These are phyloP conservation scores for Mylabris sibirica DNA, from an alignment of 2,888 invertebrate species.

Conservation along the genomic window DNA sequence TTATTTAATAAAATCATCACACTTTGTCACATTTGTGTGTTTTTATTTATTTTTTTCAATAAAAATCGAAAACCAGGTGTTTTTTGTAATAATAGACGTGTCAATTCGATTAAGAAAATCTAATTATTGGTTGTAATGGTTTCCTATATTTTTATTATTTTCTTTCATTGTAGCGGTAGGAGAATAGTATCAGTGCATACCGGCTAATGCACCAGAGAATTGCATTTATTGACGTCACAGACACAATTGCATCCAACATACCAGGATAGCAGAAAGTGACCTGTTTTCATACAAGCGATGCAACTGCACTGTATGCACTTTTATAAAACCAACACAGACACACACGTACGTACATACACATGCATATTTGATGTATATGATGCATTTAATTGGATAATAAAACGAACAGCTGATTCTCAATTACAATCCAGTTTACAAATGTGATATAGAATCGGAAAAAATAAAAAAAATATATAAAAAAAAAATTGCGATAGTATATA, in stretches of 20 bases:
- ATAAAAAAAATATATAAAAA: neutral
- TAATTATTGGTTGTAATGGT: too few relatives aligned
- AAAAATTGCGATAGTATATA: neutral
- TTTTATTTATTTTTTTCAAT: neutral
- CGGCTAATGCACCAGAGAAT: conserved; percentile 22
- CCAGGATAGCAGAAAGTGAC: conserved; percentile 53
- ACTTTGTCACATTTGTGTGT: neutral
- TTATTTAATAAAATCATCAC: neutral
- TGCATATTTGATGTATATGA: neutral
- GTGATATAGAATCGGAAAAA: neutral
- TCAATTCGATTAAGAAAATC: neutral
- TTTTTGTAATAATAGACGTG: neutral
- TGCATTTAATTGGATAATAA: neutral
- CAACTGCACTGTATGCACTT: conserved; percentile 20
- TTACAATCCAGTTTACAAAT: neutral
- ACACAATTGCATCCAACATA: conserved; percentile 51
- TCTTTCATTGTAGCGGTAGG: too few relatives aligned
- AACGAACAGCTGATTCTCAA: neutral
- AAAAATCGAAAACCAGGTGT: neutral
- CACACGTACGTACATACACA: too few relatives aligned
- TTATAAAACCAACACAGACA: conserved; percentile 14
- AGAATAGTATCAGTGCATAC: neutral
- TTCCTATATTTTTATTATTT: neutral
- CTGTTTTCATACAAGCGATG: conserved; percentile 42
- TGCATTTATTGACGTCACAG: conserved; percentile 52